Evolutionary conservation across 1,140 invertebrate genomes (phyloP), one percentile per base, ranked within the genome.

Genomic region (Lordiphosa collinella): DNA sequence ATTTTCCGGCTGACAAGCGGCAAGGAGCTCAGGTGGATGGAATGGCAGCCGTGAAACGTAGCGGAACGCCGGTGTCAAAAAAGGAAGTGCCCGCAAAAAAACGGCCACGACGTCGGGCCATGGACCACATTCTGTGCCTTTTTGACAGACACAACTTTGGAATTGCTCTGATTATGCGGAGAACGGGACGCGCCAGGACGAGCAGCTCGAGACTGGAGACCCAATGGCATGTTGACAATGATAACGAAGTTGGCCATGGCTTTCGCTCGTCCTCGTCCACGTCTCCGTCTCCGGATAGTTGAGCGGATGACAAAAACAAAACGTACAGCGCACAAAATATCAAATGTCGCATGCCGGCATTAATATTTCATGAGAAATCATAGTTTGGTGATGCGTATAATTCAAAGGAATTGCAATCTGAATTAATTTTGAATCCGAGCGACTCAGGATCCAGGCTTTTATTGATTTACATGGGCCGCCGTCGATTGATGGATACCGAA

Each of bases 331-430:
- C 53, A 25, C 22, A 69, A 76, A 76, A 80, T 80, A 71, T 80
- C 76, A 82, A 80, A 79, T 80, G 76, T 82, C 76, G 76, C 76
- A 80, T 80, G 76, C 70, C 51, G 71, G 46, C 78, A 82, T 82
- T 82, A 82, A 82, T 84, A 82, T 82, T 82, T 82, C 78, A 82
- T 82, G 78, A 84, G 78, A 82, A 82, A 85, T 82, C 78, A 82
- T 84, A 84, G 78, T 84, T 84, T 82, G 78, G 58, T 84, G 78
- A 82, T 82, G 78, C 78, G 78, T 82, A 82, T 84, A 82, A 82
- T 82, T 82, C 78, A 82, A 78, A 78, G 75, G 78, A 84, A 84
- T 84, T 78, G 78, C 78, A 82, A 84, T 84, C 78, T 84, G 78
- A 82, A 82, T 82, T 82, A 82, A 82, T 82, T 82, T 84, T 48